A percentile compares a stretch with the other conserved stretches of the same genome.
phyloP scores from a whole-genome alignment of 2,797 vertebrate species.

The Pseudochirops cupreus region DNA sequence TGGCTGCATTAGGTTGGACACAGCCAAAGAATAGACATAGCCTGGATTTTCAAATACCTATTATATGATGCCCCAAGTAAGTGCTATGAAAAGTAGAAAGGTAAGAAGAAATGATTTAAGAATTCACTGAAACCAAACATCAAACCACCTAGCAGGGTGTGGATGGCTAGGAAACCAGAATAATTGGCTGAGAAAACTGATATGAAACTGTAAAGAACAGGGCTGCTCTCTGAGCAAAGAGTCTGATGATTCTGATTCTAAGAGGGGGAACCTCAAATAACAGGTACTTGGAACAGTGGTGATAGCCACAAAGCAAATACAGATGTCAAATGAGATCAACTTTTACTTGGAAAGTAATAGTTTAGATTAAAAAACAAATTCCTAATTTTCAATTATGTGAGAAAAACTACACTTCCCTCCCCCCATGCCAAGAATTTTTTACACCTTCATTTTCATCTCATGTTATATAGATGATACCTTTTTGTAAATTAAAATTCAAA shows the following conservation, averaged over 20 bases:
- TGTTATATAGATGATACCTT: not conserved
- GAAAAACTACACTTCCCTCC: not conserved
- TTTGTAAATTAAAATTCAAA: not conserved
- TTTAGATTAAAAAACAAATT: not conserved
- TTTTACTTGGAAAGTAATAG: not conserved
- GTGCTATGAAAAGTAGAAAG: not conserved
- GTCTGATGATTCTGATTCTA: not conserved
- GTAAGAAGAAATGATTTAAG: not conserved
- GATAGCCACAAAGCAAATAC: not conserved
- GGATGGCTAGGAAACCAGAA: not conserved
- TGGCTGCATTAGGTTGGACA: not conserved
- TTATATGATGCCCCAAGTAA: not conserved
- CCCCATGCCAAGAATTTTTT: not conserved
- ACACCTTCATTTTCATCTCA: not conserved
- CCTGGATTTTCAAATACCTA: not conserved
- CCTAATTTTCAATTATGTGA: not conserved
- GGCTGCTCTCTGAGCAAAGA: not conserved
- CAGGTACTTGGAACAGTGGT: not conserved
- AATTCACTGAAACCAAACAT: not conserved
- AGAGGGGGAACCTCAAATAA: not conserved
- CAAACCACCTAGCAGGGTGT: not conserved
- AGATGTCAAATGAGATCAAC: not conserved
- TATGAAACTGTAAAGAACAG: not conserved
- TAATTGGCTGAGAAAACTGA: not conserved
- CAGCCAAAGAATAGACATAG: not conserved